These are phyloP conservation scores for Rhopilema esculentum DNA, from an alignment of 30 jellyfish, hydroid and myxozoan genomes.

Conservation along the genomic window DNA sequence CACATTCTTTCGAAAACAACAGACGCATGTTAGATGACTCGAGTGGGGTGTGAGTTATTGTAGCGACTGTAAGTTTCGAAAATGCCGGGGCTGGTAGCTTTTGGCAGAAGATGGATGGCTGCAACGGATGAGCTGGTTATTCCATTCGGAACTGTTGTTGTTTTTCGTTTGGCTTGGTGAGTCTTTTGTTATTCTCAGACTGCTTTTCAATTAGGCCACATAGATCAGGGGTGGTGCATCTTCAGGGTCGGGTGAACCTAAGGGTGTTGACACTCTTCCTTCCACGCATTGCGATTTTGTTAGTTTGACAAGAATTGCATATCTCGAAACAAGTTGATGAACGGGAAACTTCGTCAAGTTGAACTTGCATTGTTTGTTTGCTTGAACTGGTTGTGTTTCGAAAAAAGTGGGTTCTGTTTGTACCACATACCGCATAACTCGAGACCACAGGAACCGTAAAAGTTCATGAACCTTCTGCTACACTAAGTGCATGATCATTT, in stretches of 20 bases:
- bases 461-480: too few species aligned
- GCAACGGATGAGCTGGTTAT: slow-evolving; percentile 89
- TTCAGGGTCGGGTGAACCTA: too few species aligned
- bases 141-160: slow-evolving; percentile 77
- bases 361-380: too few species aligned
- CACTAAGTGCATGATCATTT: too few species aligned
- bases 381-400: too few species aligned
- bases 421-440: too few species aligned
- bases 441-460: too few species aligned
- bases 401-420: too few species aligned
- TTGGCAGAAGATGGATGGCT: slow-evolving; percentile 89
- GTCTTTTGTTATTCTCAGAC: not conserved
- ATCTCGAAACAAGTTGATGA: too few species aligned
- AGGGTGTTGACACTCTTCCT: too few species aligned
- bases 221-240: not conserved
- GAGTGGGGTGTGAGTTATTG: slow-evolving; percentile 6
- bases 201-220: not conserved
- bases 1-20: not conserved
- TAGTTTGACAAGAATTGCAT: not conserved
- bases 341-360: too few species aligned
- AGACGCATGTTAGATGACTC: not conserved
- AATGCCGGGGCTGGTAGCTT: slow-evolving; percentile 88
- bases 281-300: not conserved
- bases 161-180: slow-evolving; percentile 80
- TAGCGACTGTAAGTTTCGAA: not conserved